Conservation (phyloP, 2,113 vertebrate genomes). For the Seriola quinqueradiata region DNA sequence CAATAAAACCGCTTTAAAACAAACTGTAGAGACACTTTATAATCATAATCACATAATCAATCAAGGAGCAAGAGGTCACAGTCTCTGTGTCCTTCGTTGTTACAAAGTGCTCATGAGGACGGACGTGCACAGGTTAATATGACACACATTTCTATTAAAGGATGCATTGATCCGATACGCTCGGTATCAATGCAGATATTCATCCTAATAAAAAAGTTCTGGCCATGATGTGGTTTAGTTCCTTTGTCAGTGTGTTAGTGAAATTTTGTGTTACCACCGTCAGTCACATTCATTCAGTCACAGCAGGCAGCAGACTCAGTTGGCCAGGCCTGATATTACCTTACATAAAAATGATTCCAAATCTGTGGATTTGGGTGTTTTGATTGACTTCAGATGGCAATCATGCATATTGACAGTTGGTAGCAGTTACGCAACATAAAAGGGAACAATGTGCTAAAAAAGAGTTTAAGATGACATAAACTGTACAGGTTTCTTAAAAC, state of each 20-base stretch:
- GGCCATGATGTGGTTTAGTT: neutral
- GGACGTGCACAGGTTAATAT: neutral
- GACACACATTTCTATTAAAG: neutral
- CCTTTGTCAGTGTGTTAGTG: neutral
- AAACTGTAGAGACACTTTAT: neutral
- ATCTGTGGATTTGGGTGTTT: neutral
- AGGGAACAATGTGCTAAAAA: neutral
- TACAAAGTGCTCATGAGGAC: neutral
- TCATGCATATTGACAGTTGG: neutral
- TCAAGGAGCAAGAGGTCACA: neutral
- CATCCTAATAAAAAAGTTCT: neutral
- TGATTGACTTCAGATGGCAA: neutral
- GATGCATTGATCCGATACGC: neutral
- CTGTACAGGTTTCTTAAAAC: neutral
- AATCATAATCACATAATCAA: conserved; percentile 21
- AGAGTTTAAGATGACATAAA: neutral
- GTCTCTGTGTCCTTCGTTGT: neutral
- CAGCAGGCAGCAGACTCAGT: neutral
- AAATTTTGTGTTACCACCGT: neutral
- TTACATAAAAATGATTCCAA: neutral
- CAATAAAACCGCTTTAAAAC: conserved; percentile 4
- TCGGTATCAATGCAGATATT: neutral
- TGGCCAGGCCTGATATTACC: neutral
- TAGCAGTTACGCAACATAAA: neutral
- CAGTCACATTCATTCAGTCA: neutral